Base-by-base conservation (phyloP, 2,888 invertebrate species). In the Cremastobaeus sp. region DNA sequence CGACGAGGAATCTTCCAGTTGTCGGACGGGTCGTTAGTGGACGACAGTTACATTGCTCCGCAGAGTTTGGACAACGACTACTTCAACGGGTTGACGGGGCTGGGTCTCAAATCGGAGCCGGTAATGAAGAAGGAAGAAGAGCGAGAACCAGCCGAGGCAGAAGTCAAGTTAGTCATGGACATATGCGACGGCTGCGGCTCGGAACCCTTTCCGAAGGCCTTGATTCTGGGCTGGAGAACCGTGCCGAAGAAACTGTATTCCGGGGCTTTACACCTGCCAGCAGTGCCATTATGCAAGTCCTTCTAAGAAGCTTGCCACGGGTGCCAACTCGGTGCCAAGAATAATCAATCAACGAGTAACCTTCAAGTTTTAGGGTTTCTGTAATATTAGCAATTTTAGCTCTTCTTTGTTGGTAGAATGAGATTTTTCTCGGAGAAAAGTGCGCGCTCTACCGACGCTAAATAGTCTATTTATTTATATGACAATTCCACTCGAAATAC, bases 111-210 rank as follows among this genome's bases (percentile, higher is more conserved):
- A 0, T 54, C 76, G 9, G 82, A 88, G 5, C 85, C 87, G 70
- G 84, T 71, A 25, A 50, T 88, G 77, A 88, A 89, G 2, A 88
- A 91, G 88, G 90, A 90, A 48, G 93, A 94, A 69, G 94, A 94
- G 80, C 89, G 93, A 35, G 95, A 95, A 80, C 94, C 95, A 0
- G 95, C 95, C 0, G 95, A 95, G 85, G 94, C 93, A 21, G 95
- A 95, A 86, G 95, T 95, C 0, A 92, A 90, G 78, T 93, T 93
- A 6, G 94, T 95, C 0, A 93, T 95, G 93, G 90, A 92, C 77
- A 89, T 94, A 1, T 95, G 95, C 86, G 91, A 92, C 65, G 92
- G 92, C 0, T 95, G 95, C 80, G 90, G 92, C 14, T 87, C 90
- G 0, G 95, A 95, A 82, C 95, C 95, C 0, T 95, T 95, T 88